These are phyloP conservation scores for Carcina quercana DNA, from an alignment of 2,888 invertebrate genomes.

Conservation along the genomic window DNA sequence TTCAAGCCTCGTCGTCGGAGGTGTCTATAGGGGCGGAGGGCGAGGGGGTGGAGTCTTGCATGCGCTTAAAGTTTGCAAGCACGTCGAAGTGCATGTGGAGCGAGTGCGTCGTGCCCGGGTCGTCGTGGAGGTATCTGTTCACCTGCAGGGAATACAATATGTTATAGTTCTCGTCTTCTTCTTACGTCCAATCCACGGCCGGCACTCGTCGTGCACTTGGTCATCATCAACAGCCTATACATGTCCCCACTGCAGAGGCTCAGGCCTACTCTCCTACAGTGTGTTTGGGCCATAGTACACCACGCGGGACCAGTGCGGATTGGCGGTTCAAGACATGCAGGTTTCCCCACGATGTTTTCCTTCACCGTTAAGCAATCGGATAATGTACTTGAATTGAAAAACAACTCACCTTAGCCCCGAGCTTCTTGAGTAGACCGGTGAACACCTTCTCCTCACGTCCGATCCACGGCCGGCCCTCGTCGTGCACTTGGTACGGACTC, in stretches of 20 bases:
- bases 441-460: conserved; percentile 87
- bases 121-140: conserved; percentile 39
- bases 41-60: conserved; percentile 26
- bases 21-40: conserved; percentile 9
- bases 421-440: conserved; percentile 76
- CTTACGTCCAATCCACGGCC: conserved; percentile 91
- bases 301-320: no score
- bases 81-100: conserved; percentile 87
- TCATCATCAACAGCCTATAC: no score
- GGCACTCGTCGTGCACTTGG: conserved; percentile 85
- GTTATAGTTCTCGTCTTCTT: no score
- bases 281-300: no score
- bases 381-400: no score
- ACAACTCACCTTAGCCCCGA: conserved; percentile 77
- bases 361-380: no score
- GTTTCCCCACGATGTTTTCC: no score
- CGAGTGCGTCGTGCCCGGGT: conserved; percentile 45
- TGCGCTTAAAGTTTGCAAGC: conserved; percentile 72
- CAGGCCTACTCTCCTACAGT: no score
- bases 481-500: conserved; percentile 92
- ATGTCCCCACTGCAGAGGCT: no score
- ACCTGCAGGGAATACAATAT: conserved; percentile 30
- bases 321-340: no score
- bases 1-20: conserved; percentile 30
- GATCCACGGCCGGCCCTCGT: conserved; percentile 88